Evolutionary conservation across 1,140 invertebrate genomes (phyloP).

Genomic region (Aphidius gifuensis): DNA sequence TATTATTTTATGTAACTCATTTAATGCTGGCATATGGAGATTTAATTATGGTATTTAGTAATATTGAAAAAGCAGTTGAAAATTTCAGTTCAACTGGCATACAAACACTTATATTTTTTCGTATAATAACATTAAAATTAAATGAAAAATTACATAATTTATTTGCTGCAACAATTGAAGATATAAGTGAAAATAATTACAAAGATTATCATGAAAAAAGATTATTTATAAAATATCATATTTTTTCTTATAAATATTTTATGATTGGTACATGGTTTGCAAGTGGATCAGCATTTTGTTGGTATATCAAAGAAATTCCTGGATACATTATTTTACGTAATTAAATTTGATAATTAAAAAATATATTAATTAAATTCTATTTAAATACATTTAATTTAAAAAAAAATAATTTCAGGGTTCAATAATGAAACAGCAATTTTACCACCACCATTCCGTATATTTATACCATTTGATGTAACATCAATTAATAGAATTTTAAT

Average conservation of each 20-base stretch:
- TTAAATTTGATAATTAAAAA: background rate
- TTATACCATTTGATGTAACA: background rate
- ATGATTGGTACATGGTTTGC: background rate
- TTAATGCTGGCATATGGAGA: conserved; percentile 13
- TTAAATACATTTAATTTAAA: no score
- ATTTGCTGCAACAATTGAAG: background rate
- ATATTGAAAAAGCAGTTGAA: conserved; percentile 15
- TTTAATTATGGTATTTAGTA: conserved; percentile 17
- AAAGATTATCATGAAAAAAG: background rate
- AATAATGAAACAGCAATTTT: background rate
- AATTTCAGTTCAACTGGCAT: conserved; percentile 18
- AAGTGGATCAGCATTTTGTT: background rate
- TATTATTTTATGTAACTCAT: conserved; percentile 7
- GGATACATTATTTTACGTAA: no score
- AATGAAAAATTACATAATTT: background rate
- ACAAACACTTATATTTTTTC: conserved; percentile 11
- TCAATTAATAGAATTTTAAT: background rate
- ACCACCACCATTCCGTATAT: conserved; percentile 4
- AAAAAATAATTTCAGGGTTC: background rate
- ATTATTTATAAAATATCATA: conserved; percentile 11
- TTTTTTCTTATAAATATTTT: background rate
- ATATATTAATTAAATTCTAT: no score
- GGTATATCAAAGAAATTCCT: background rate
- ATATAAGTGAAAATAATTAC: background rate
- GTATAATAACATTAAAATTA: conserved; percentile 1